Evolutionary conservation across 2,888 invertebrate genomes (phyloP).

Genomic region (Lutraria lutraria): DNA sequence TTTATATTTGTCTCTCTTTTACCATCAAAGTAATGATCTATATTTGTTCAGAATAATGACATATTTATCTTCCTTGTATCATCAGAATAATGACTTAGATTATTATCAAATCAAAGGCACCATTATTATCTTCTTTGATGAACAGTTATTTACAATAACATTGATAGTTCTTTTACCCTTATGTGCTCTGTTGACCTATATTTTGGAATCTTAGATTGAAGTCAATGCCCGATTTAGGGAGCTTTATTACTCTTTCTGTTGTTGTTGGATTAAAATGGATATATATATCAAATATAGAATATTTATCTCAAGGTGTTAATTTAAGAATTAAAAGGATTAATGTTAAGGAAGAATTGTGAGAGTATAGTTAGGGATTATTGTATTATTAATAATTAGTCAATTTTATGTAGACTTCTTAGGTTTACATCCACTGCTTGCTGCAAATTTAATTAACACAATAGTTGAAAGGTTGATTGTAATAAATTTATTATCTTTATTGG

Average conservation of each 20-base stretch:
- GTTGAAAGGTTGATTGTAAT: too few relatives aligned
- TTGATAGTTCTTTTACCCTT: not conserved
- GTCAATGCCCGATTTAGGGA: not conserved
- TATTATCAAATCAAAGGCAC: too few relatives aligned
- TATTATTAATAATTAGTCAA: not conserved
- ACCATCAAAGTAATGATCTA: too few relatives aligned
- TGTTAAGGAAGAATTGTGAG: constrained; percentile 2
- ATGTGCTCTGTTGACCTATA: not conserved
- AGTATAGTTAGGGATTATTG: constrained; percentile 1
- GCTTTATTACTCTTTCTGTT: not conserved
- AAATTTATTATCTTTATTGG: too few relatives aligned
- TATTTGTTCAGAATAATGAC: too few relatives aligned
- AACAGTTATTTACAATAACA: too few relatives aligned
- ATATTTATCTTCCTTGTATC: too few relatives aligned
- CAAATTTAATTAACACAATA: not conserved
- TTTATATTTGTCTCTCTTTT: too few relatives aligned
- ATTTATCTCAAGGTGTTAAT: not conserved
- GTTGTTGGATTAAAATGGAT: not conserved
- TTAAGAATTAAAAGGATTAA: constrained; percentile 1
- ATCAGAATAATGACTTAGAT: too few relatives aligned
- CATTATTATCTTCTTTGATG: too few relatives aligned
- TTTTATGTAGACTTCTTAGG: not conserved
- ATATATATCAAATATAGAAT: not conserved
- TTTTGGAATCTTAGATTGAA: not conserved
- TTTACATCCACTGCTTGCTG: not conserved